phyloP scores from a whole-genome alignment of 2,888 invertebrate genomes.

The Ophonus ardosiacus region DNA sequence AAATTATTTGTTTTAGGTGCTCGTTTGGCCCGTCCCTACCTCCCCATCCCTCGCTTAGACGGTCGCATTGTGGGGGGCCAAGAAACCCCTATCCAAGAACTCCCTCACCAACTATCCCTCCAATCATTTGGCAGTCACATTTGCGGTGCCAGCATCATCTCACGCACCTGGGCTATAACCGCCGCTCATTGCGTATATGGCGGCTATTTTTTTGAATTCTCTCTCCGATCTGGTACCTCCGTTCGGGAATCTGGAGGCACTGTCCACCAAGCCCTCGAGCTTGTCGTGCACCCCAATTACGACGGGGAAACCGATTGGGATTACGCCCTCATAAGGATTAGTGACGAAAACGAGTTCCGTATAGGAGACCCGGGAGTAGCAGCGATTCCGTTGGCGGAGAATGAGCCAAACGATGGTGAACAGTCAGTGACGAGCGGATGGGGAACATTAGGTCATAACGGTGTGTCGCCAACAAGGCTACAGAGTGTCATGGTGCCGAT shows the following conservation, averaged over 20 bases:
- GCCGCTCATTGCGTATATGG: conserved; percentile 67
- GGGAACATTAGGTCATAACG: not conserved
- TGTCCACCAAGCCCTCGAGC: not conserved
- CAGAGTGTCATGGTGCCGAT: conserved; percentile 71
- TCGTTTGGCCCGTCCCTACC: no score
- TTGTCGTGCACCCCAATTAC: conserved; percentile 21
- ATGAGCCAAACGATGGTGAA: not conserved
- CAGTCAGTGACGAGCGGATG: not conserved
- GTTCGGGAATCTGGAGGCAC: not conserved
- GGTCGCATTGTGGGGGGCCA: conserved; percentile 70
- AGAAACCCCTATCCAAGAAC: conserved; percentile 67
- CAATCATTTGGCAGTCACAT: conserved; percentile 66
- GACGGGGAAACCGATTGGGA: not conserved
- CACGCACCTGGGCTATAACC: conserved; percentile 67
- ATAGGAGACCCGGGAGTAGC: conserved; percentile 63
- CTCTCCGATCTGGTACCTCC: conserved; percentile 5
- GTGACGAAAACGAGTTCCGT: conserved; percentile 8
- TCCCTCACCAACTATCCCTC: conserved; percentile 69
- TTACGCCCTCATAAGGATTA: conserved; percentile 4
- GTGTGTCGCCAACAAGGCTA: conserved; percentile 66
- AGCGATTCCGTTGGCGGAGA: conserved; percentile 10
- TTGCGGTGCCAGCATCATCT: no score
- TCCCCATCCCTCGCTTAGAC: conserved; percentile 62
- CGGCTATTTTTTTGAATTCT: not conserved
- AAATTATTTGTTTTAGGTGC: no score